Conservation (phyloP, 1,140 invertebrate species). For the Hylaeus anthracinus region DNA sequence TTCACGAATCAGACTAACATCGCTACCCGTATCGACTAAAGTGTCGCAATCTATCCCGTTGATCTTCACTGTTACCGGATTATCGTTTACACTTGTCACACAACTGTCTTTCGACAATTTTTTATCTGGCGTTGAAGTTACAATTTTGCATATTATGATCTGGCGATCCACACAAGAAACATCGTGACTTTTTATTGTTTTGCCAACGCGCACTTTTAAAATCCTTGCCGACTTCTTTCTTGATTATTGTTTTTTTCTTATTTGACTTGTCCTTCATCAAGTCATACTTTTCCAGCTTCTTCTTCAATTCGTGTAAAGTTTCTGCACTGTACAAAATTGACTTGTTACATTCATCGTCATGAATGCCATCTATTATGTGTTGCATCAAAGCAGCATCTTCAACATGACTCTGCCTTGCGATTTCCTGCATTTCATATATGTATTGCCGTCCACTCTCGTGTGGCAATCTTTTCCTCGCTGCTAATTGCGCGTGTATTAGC, state of each 20-base stretch:
- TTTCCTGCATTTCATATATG: conserved; percentile 22
- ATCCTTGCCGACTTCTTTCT: not conserved
- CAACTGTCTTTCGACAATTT: not conserved
- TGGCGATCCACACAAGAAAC: not conserved
- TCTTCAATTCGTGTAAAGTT: not conserved
- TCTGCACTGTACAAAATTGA: not conserved
- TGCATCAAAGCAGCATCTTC: conserved; percentile 30
- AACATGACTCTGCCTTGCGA: conserved; percentile 11
- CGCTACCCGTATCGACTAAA: conserved; percentile 44
- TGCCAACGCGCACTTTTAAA: not conserved
- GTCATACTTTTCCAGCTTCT: not conserved
- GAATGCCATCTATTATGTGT: conserved; percentile 25
- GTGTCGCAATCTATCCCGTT: conserved; percentile 9
- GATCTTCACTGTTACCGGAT: conserved; percentile 7
- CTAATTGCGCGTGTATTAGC: conserved; percentile 18
- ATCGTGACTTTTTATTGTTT: not conserved
- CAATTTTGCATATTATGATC: not conserved
- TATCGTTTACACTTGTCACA: not conserved
- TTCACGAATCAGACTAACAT: conserved; percentile 30
- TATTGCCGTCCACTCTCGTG: conserved; percentile 24
- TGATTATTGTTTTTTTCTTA: not conserved
- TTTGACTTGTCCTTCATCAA: not conserved
- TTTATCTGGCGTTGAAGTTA: not conserved
- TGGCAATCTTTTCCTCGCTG: not conserved
- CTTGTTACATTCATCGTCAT: conserved; percentile 2